phyloP scores from a whole-genome alignment of 1,140 invertebrate species.

The Drosophila murphyi region DNA sequence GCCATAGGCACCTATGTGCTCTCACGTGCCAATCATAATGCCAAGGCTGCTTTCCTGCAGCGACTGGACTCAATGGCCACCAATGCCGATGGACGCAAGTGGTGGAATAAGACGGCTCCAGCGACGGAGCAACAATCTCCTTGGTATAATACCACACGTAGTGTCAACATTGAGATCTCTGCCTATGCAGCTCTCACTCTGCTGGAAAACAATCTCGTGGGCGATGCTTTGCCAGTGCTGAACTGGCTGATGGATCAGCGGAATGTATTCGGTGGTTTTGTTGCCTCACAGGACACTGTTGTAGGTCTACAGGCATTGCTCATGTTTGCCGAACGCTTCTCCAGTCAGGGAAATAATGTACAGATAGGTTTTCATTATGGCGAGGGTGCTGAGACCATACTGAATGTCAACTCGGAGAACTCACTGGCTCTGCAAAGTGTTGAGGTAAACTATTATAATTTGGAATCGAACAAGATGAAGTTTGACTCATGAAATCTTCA shows the following conservation, averaged over 20 bases:
- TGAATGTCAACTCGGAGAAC: constrained; percentile 89
- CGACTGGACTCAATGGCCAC: constrained; percentile 71
- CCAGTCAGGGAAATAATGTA: constrained; percentile 86
- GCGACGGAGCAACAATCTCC: constrained; percentile 89
- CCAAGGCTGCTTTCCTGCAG: constrained; percentile 79
- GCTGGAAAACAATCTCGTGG: constrained; percentile 87
- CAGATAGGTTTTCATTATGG: constrained; percentile 86
- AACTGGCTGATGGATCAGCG: constrained; percentile 93
- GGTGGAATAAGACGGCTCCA: constrained; percentile 89
- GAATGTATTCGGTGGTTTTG: constrained; percentile 93
- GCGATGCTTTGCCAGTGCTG: constrained; percentile 91
- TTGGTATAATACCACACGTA: constrained; percentile 89
- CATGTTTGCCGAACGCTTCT: constrained; percentile 88
- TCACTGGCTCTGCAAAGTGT: constrained; percentile 89
- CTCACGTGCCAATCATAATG: constrained; percentile 89
- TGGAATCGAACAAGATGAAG: background rate
- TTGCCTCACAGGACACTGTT: constrained; percentile 90
- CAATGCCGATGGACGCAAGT: constrained; percentile 87
- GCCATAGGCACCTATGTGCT: constrained; percentile 92
- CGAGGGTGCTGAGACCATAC: constrained; percentile 86
- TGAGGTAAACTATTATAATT: constrained; percentile 46
- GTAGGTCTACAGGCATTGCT: constrained; percentile 90
- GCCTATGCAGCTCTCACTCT: constrained; percentile 92
- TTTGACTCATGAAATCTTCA: background rate
- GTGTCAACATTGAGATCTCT: constrained; percentile 94